Conservation (phyloP, 2,888 invertebrate genomes). For the Leptarthrus brevirostris region DNA sequence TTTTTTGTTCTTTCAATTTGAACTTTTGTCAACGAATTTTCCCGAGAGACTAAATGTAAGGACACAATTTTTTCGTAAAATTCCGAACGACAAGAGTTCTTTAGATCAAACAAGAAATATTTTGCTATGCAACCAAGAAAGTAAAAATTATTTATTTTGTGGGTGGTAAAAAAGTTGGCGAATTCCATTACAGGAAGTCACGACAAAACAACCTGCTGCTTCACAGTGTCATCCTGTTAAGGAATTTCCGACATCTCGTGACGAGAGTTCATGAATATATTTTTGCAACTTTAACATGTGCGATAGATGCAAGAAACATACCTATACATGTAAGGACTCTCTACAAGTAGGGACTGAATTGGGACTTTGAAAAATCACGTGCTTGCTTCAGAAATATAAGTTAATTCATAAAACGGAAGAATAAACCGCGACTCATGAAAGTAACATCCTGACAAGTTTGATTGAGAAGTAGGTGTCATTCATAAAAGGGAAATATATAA, state of each 20-base stretch:
- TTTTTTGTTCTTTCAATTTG: background rate
- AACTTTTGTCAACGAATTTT: background rate
- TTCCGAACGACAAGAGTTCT: slow-evolving; percentile 11
- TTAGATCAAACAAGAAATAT: slow-evolving; percentile 26
- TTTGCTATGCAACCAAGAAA: slow-evolving; percentile 42
- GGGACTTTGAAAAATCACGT: too few species aligned
- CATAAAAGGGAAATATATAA: too few species aligned
- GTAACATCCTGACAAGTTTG: too few species aligned
- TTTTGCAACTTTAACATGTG: background rate
- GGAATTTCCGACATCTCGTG: background rate
- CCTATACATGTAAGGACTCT: too few species aligned
- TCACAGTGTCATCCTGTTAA: background rate
- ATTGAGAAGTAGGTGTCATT: too few species aligned
- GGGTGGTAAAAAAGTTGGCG: slow-evolving; percentile 1
- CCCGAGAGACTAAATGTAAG: slow-evolving; percentile 1
- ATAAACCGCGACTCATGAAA: too few species aligned
- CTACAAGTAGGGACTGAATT: too few species aligned
- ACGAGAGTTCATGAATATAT: background rate
- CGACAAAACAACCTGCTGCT: slow-evolving; percentile 18
- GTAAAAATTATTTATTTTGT: slow-evolving; percentile 39
- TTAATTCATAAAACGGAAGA: too few species aligned
- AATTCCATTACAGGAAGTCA: slow-evolving; percentile 7
- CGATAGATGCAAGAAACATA: too few species aligned
- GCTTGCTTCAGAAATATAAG: too few species aligned
- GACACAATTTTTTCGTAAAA: slow-evolving; percentile 3